Evolutionary conservation across 2,113 vertebrate genomes (phyloP).

Genomic region (Cercocebus atys): DNA sequence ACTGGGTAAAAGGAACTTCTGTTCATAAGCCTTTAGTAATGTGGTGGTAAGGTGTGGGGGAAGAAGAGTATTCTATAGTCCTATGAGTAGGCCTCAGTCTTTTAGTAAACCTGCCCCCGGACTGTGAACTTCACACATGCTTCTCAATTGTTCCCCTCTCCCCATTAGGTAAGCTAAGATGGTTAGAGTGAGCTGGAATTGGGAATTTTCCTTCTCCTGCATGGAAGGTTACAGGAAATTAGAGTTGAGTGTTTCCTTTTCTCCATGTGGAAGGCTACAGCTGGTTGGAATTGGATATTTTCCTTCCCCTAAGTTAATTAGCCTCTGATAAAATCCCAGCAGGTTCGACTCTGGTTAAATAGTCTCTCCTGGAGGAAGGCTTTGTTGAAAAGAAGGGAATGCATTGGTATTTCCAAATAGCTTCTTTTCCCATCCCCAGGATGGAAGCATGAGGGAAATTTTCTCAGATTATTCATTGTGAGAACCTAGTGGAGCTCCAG

Average conservation of each 20-base stretch:
- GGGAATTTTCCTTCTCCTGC: neutral
- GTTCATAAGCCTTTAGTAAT: neutral
- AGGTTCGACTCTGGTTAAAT: neutral
- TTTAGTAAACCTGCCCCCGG: neutral
- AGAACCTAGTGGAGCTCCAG: neutral
- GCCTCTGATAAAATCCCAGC: neutral
- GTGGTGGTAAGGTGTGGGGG: neutral
- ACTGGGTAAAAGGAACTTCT: neutral
- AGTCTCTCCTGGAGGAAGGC: neutral
- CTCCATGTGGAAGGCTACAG: neutral
- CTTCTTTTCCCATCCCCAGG: neutral
- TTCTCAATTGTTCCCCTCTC: neutral
- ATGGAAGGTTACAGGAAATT: neutral
- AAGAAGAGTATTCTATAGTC: neutral
- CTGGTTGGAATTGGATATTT: neutral
- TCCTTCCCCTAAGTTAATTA: neutral
- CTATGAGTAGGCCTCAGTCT: neutral
- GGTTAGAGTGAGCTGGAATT: neutral
- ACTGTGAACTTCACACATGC: neutral
- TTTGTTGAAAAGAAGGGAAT: neutral
- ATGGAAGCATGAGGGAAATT: neutral
- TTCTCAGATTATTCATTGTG: neutral
- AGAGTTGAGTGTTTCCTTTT: neutral
- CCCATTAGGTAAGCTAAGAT: neutral
- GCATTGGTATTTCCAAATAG: neutral